Evolutionary conservation across 1,140 invertebrate genomes (phyloP), one percentile per base, ranked within the genome.

Genomic region (Brachionus calyciflorus): DNA sequence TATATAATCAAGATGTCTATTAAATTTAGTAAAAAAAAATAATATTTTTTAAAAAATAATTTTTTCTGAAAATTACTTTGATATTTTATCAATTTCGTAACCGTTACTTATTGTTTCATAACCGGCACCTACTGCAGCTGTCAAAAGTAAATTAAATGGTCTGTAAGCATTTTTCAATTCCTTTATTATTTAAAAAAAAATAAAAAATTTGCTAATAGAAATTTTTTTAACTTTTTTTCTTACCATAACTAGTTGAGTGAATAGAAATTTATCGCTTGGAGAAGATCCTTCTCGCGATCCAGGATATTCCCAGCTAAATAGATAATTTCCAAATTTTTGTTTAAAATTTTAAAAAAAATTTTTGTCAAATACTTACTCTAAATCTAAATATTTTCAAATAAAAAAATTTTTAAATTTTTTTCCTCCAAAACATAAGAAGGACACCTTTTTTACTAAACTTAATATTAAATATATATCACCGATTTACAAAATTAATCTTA

Each of bases 1-100:
- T 85, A 98, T 91, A 88, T 95, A 96, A 85, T 98, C 94, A 73
- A 97, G 84, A 83, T 94, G 89, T 81, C 76, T n/a, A n/a, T n/a
- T n/a, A n/a, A n/a, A n/a, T n/a, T n/a, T 49, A 17, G 51, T 79
- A 80, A 12, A 24, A 44, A 10, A 12, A 3, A 46, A n/a, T 28
- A 12, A 37, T 30, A 12, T 65, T 17, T 4, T 69, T 17, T 3
- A 19, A 48, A 28, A 55, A 55, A 55, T 6, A 26, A 89, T 19
- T 96, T 28, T 76, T 30, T 33, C 4, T 14, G 2, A 14, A 21
- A 3, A 33, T 65, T 84, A 93, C 89, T 77, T 53, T 17, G 90
- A 89, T 37, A 94, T 85, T 79, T 88, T 86, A 7, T 87, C 84
- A 17, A 94, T 86, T 82, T 93, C 89, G 79, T 94, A 94, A 0